Evolutionary conservation across 2,888 invertebrate genomes (phyloP), one percentile per base, ranked within the genome.

Genomic region (Allophyes oxyacanthae): DNA sequence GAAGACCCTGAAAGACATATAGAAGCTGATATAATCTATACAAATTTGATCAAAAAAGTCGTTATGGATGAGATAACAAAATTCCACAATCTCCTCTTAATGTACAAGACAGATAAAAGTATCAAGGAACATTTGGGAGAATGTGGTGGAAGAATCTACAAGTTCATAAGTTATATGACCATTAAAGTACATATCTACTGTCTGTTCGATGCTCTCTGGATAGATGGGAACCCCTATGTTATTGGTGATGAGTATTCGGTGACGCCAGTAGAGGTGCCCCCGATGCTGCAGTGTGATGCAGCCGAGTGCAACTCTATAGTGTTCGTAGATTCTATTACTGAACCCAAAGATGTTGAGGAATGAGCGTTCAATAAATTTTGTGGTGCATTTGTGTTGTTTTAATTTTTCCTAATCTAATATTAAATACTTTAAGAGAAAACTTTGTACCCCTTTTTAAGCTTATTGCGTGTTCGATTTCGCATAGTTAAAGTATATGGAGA

Each of bases 121-220:
- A 91, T 94, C 0, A 93, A 92, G 7, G 94, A 94, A 61, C 94
- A 94, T 80, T 74, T 93, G 14, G 93, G 93, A 0, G 93, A 93
- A 37, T 94, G 94, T 25, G 94, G 94, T 0, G 93, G 93, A 0
- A 77, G 94, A 0, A 93, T 94, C 0, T 94, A 93, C 57, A 94
- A 94, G 36, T 94, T 94, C 7, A 93, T 94, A 0, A 92, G 91
- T 34, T 94, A 93, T 8, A 93, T 93, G 93, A 91, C 91, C 0
- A 92, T 93, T 0, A 93, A 92, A 62, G 93, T 94, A 0, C 93
- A 94, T 66, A 93, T 94, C 0, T 94, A 94, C 20, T 94, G 94
- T 42, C 57, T 94, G 3, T 94, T 94, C 11, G 94, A 94, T 15
- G 89, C 94, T 0, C 56, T 94, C 1, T 94, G 94, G 94, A 92